Evolutionary conservation across 2,113 vertebrate genomes (phyloP).

Genomic region (Lethenteron reissneri): DNA sequence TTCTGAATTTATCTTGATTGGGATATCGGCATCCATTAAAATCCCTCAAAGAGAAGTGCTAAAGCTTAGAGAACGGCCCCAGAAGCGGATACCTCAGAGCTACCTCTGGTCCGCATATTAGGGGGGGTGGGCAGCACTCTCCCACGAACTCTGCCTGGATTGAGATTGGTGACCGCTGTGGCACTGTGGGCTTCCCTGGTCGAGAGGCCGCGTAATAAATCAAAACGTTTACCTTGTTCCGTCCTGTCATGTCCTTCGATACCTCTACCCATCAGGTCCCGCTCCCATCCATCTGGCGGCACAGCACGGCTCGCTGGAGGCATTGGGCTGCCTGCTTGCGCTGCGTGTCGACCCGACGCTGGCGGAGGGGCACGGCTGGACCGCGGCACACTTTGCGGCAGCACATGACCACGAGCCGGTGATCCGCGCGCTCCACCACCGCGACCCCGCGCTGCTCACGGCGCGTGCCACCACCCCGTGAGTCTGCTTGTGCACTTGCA

Average conservation of each 20-base stretch:
- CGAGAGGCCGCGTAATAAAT: too few relatives aligned
- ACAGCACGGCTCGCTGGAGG: slow-evolving; percentile 29
- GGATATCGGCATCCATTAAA: too few relatives aligned
- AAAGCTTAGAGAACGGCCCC: too few relatives aligned
- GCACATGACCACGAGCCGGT: slow-evolving; percentile 31
- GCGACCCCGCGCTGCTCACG: slow-evolving; percentile 23
- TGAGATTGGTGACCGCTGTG: too few relatives aligned
- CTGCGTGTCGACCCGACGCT: slow-evolving; percentile 23
- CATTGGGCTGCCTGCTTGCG: slow-evolving; percentile 24
- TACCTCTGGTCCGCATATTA: too few relatives aligned
- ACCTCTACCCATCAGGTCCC: slow-evolving; percentile 18
- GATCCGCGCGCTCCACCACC: slow-evolving; percentile 24
- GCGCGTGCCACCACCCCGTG: slow-evolving; percentile 22
- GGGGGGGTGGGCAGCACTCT: too few relatives aligned
- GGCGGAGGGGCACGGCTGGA: slow-evolving; percentile 28
- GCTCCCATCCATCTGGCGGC: slow-evolving; percentile 30
- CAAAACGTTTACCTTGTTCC: too few relatives aligned
- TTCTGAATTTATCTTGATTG: too few relatives aligned
- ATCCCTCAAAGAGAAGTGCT: too few relatives aligned
- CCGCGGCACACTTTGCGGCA: slow-evolving; percentile 33
- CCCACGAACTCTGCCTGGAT: too few relatives aligned
- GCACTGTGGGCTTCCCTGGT: too few relatives aligned
- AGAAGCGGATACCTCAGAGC: too few relatives aligned
- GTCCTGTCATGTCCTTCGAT: background rate
- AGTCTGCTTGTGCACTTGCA: slow-evolving; percentile 12